These are phyloP conservation scores for Caenorhabditis tropicalis DNA, from an alignment of 1,140 invertebrate species.

Conservation along the genomic window DNA sequence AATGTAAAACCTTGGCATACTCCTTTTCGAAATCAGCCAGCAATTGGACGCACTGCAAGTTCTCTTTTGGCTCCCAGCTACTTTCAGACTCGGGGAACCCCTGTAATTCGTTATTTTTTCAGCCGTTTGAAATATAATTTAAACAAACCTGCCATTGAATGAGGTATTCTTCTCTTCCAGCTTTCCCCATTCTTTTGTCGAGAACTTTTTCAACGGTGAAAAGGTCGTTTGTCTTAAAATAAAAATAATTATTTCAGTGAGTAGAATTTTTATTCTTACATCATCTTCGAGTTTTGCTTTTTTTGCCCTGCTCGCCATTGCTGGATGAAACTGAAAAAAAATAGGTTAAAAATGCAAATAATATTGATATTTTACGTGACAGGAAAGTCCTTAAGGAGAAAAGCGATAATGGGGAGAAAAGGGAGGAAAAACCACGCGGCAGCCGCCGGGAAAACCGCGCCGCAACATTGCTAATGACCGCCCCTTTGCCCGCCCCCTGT, in stretches of 20 bases:
- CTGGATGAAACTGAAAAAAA: not conserved
- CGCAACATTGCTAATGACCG: too few relatives aligned
- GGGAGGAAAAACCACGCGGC: too few relatives aligned
- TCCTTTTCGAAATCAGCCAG: not conserved
- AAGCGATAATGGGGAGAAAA: too few relatives aligned
- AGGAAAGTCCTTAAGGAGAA: too few relatives aligned
- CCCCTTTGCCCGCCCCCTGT: too few relatives aligned
- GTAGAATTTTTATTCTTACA: not conserved
- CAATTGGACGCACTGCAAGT: not conserved
- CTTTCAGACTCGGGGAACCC: not conserved
- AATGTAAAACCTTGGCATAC: not conserved
- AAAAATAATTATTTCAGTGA: not conserved
- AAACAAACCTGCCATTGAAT: conserved; percentile 2
- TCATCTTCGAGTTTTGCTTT: not conserved
- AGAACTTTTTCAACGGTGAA: conserved; percentile 10
- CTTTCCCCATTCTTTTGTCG: not conserved
- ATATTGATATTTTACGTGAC: too few relatives aligned
- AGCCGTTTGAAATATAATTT: not conserved
- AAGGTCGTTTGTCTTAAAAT: not conserved
- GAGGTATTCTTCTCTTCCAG: conserved; percentile 15
- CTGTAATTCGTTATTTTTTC: not conserved
- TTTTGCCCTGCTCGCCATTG: not conserved
- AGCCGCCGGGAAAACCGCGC: too few relatives aligned
- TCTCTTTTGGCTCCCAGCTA: conserved; percentile 15
- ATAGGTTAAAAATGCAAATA: too few relatives aligned